These are phyloP conservation scores for Drosophila kanapiae DNA, from an alignment of 1,140 invertebrate genomes.

Conservation along the genomic window DNA sequence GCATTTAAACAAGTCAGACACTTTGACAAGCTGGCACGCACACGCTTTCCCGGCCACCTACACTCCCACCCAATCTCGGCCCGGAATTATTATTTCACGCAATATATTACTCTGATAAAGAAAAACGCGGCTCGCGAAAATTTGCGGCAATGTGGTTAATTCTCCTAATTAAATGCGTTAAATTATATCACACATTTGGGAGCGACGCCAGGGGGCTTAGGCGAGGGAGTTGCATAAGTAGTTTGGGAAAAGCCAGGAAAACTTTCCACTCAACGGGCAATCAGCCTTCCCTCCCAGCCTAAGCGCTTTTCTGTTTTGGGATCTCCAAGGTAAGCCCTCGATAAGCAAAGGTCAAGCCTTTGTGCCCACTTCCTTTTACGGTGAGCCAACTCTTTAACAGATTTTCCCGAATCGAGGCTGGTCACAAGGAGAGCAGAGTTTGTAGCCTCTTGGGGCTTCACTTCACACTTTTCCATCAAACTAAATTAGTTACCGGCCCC, in stretches of 20 bases:
- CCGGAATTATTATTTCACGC: slow-evolving; percentile 38
- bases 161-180: slow-evolving; percentile 32
- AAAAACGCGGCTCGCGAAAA: slow-evolving; percentile 13
- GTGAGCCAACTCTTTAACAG: background rate
- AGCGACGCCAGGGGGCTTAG: background rate
- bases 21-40: slow-evolving; percentile 35
- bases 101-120: slow-evolving; percentile 41
- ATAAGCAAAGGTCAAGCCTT: slow-evolving; percentile 5
- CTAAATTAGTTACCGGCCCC: slow-evolving; percentile 20
- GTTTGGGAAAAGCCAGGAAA: background rate
- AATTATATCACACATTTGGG: slow-evolving; percentile 28
- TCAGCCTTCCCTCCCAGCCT: background rate
- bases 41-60: background rate
- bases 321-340: background rate
- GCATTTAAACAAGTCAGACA: slow-evolving; percentile 51
- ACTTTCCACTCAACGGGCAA: slow-evolving; percentile 9
- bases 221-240: background rate
- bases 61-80: slow-evolving; percentile 35
- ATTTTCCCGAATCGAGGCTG: background rate
- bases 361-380: slow-evolving; percentile 7
- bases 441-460: background rate
- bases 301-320: background rate
- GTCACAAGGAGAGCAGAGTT: background rate
- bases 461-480: slow-evolving; percentile 38
- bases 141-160: slow-evolving; percentile 19